These are phyloP conservation scores for Hepsetus odoe DNA, from an alignment of 2,113 vertebrate genomes.

Conservation along the genomic window DNA sequence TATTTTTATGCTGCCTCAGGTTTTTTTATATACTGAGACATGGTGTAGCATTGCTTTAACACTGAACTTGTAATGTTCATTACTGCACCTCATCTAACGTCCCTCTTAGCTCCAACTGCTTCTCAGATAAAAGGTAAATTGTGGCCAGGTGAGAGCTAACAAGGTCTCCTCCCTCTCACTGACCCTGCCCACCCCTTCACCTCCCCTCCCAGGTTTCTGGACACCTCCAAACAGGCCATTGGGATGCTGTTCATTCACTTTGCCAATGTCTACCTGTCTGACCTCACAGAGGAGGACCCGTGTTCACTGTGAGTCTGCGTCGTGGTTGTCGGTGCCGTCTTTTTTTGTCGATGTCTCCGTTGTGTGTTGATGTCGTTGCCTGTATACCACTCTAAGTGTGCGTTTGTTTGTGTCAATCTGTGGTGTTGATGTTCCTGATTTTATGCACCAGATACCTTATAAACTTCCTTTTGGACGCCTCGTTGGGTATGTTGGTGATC, in stretches of 20 bases:
- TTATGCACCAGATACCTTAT: slow-evolving; percentile 89
- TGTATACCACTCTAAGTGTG: neutral
- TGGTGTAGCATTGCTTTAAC: neutral
- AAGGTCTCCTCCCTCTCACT: slow-evolving; percentile 15
- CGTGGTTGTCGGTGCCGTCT: neutral
- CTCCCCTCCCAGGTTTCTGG: slow-evolving; percentile 87
- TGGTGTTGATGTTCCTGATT: slow-evolving; percentile 2
- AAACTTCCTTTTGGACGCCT: slow-evolving; percentile 96
- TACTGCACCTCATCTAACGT: slow-evolving; percentile 15
- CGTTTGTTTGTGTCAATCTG: slow-evolving; percentile 8
- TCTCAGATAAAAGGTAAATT: neutral
- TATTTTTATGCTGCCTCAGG: neutral
- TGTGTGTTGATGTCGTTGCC: neutral
- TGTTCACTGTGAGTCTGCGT: slow-evolving; percentile 91
- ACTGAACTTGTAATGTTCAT: neutral
- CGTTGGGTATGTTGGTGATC: slow-evolving; percentile 96
- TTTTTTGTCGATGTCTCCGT: neutral
- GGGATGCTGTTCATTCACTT: slow-evolving; percentile 99
- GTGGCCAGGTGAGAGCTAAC: slow-evolving; percentile 17
- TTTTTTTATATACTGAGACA: neutral
- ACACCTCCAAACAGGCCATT: slow-evolving; percentile 98
- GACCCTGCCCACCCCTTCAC: neutral
- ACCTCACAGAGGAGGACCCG: slow-evolving; percentile 94
- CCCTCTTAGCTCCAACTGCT: neutral
- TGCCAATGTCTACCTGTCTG: slow-evolving; percentile 96